Base-by-base conservation (phyloP, 2,888 invertebrate species). In the Nemoura dubitans region DNA sequence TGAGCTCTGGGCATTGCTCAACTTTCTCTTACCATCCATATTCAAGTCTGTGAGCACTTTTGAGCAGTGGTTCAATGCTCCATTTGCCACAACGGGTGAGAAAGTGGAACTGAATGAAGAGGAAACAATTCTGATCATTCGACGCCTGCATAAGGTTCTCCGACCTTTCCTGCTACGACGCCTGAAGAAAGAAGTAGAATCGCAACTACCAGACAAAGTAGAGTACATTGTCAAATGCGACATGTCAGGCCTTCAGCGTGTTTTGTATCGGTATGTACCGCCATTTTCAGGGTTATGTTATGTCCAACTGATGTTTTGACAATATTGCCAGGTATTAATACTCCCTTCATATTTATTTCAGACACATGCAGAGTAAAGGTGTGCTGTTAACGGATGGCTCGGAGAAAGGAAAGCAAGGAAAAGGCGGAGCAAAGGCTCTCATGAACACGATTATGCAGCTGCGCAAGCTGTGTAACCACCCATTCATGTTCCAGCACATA, bases 31-130 rank as follows among this genome's bases (percentile, higher is more conserved):
- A 87, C 94, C 95, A 26, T 93, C 93, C 26, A 95, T 95, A 88
- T 95, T 95, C 92, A 94, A 94, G 89, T 94, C 93, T 2, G 93
- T 93, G 88, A 92, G 93, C 83, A 95, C 94, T 14, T 94, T 94
- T 91, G 94, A 94, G 89, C 94, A 94, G 90, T 95, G 94, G 94
- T 95, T 95, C 91, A 95, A 95, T 91, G 94, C 95, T 83, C 95
- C 95, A 2, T 95, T 95, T 91, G 94, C 94, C 0, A 93, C 94
- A 87, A 94, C 94, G 76, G 94, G 94, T 88, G 94, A 95, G 89
- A 92, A 92, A 91, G 93, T 94, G 76, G 95, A 94, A 89, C 90
- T 94, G 89, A 95, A 95, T 89, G 93, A 94, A 89, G 95, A 94
- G 91, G 94, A 94, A 90, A 94, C 94, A 0, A 92, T 94, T 90